Percentiles rank a stretch among this genome's conserved stretches.
phyloP scores from a whole-genome alignment of 2,888 invertebrate species.

The Linnaemya tessellans region DNA sequence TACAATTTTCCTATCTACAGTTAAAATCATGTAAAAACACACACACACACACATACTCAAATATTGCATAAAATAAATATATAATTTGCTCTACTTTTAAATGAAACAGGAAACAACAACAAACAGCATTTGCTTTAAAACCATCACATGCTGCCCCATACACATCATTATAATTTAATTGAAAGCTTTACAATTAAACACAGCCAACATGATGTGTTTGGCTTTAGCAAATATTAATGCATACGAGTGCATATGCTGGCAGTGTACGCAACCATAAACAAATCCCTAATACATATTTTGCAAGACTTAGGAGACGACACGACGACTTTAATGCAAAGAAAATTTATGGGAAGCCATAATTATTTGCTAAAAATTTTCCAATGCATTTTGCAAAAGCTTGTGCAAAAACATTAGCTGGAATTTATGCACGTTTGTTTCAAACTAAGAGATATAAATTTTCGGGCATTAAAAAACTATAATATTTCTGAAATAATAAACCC shows the following conservation, averaged over 20 bases:
- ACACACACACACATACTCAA: conserved; percentile 13
- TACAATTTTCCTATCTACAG: conserved; percentile 23
- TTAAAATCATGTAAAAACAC: conserved; percentile 29
- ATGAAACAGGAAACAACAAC: conserved; percentile 29
- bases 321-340: conserved; percentile 43
- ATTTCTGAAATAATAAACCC: conserved; percentile 57
- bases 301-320: conserved; percentile 36
- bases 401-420: conserved; percentile 12
- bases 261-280: neutral
- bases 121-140: conserved; percentile 36
- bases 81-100: conserved; percentile 14
- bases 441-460: conserved; percentile 50
- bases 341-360: conserved; percentile 56
- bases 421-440: conserved; percentile 4
- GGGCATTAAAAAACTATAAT: conserved; percentile 65
- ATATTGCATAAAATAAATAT: too few species aligned
- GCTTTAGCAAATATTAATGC: conserved; percentile 1
- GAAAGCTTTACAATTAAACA: conserved; percentile 15
- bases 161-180: conserved; percentile 54
- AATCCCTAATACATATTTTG: conserved; percentile 37
- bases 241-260: neutral
- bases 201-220: neutral
- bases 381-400: conserved; percentile 4
- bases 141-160: conserved; percentile 24
- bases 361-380: conserved; percentile 53